These are phyloP conservation scores for Dascyllus trimaculatus DNA, from an alignment of 2,113 vertebrate species.

Conservation along the genomic window DNA sequence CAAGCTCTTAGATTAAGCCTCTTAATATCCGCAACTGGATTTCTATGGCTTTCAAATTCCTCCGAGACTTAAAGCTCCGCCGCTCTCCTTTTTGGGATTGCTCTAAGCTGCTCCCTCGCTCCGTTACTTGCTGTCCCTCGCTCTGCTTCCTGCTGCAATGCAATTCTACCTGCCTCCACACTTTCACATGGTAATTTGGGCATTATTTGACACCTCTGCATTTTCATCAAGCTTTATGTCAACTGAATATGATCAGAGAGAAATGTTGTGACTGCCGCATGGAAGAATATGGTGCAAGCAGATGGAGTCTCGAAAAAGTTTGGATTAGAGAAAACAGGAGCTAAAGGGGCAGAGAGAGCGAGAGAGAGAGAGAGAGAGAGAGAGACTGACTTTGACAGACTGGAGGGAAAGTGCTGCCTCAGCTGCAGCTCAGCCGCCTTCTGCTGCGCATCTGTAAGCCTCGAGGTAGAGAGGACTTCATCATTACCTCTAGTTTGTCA, in stretches of 20 bases:
- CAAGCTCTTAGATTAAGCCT: constrained; percentile 85
- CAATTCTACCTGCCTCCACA: constrained; percentile 54
- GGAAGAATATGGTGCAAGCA: constrained; percentile 28
- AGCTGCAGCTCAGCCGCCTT: constrained; percentile 73
- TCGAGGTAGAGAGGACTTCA: constrained; percentile 58
- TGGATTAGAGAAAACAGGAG: constrained; percentile 48
- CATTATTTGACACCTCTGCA: constrained; percentile 64
- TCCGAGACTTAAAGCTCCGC: constrained; percentile 80
- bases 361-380: constrained; percentile 15
- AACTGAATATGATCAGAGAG: constrained; percentile 48
- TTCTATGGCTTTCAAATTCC: constrained; percentile 80
- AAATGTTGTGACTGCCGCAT: constrained; percentile 36
- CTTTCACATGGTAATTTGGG: constrained; percentile 63
- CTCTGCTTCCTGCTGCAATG: constrained; percentile 45
- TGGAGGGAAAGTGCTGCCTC: constrained; percentile 73
- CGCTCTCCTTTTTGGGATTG: constrained; percentile 72
- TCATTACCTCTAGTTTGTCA: constrained; percentile 60
- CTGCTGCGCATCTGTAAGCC: constrained; percentile 72
- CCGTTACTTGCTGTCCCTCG: constrained; percentile 53
- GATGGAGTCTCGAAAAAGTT: constrained; percentile 48
- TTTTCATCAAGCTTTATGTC: constrained; percentile 60
- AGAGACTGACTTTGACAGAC: constrained; percentile 54
- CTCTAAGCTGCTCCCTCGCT: constrained; percentile 71
- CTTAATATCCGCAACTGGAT: constrained; percentile 86
- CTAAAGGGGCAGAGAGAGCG: constrained; percentile 24